Conservation (phyloP, 2,888 invertebrate species). For the Phytoseiulus persimilis region DNA sequence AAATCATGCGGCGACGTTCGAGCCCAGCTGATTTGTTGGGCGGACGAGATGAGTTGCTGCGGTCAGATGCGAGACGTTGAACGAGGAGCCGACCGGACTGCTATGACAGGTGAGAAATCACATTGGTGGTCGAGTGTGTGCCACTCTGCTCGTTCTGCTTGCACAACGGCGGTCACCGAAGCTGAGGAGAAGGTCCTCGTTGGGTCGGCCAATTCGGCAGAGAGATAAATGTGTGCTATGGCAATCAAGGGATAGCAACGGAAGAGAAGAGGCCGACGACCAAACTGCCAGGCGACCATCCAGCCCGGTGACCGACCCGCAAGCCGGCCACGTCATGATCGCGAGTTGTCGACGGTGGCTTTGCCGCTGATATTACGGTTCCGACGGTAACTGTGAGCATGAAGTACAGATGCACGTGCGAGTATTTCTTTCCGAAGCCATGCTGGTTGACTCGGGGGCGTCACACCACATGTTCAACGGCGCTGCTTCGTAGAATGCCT, state of each 20-base stretch:
- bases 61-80: neutral
- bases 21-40: neutral
- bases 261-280: neutral
- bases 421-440: no score
- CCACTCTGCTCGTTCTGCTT: neutral
- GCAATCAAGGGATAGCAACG: neutral
- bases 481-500: no score
- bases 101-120: neutral
- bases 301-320: no score
- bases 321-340: no score
- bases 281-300: neutral
- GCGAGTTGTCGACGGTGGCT: no score
- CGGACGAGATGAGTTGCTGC: neutral
- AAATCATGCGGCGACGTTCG: neutral
- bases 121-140: neutral
- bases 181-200: neutral
- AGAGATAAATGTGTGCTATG: neutral
- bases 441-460: no score
- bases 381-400: no score
- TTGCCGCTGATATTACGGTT: no score
- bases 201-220: neutral
- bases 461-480: no score
- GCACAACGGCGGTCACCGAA: neutral
- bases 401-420: no score
- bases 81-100: neutral